Percentiles rank a stretch among this genome's conserved stretches.
Evolutionary conservation across 2,888 invertebrate species (phyloP).

Genomic region (Scaptomyza tumidula): DNA sequence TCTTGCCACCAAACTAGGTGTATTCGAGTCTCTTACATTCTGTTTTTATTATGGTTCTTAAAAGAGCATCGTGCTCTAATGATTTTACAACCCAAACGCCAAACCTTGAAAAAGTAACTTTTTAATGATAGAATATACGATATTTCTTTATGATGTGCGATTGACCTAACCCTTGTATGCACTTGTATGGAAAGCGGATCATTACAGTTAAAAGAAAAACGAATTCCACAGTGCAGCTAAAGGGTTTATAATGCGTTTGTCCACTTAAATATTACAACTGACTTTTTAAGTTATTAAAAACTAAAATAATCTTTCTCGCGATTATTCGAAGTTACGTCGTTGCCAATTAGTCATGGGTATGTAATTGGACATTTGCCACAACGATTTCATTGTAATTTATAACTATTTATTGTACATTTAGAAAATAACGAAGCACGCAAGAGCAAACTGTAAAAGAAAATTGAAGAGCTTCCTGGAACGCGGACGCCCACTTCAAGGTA

Average conservation of each 20-base stretch:
- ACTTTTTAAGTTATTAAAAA: background rate
- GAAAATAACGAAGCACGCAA: conserved; percentile 51
- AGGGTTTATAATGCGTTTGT: too few species aligned
- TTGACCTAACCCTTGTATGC: background rate
- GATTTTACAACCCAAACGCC: background rate
- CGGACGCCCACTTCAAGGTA: conserved; percentile 67
- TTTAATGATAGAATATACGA: background rate
- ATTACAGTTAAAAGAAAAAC: background rate
- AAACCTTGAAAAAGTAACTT: background rate
- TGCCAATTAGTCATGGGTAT: conserved; percentile 24
- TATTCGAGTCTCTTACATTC: background rate
- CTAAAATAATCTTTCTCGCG: background rate
- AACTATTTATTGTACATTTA: conserved; percentile 46
- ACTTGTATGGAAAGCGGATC: background rate
- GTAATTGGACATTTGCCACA: conserved; percentile 40
- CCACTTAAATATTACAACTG: background rate
- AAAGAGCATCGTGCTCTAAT: background rate
- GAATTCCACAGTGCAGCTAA: too few species aligned
- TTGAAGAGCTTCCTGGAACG: conserved; percentile 74
- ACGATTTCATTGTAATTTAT: conserved; percentile 42
- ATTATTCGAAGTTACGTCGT: background rate
- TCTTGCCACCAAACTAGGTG: background rate
- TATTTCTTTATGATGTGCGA: background rate
- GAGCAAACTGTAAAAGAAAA: conserved; percentile 68
- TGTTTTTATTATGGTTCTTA: background rate